Evolutionary conservation across 2,797 vertebrate genomes (phyloP), one percentile per base, ranked within the genome.

Genomic region (Sebastolobus altivelis): DNA sequence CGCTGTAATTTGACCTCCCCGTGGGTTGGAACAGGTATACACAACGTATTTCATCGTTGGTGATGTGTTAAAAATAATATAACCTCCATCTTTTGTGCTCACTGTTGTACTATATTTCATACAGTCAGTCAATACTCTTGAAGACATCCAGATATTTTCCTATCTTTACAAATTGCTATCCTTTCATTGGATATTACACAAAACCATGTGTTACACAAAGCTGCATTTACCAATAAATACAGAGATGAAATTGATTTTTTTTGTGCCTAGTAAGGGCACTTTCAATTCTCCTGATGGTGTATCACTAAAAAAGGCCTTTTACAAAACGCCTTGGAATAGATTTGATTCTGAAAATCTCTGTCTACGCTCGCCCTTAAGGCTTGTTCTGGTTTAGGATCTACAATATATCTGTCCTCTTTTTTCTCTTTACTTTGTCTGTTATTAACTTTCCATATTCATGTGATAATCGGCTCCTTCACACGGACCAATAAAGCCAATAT

Each of bases 181-280:
- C 40, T 83, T 33, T 67, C 22, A 38, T 33, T 38, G 1, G 25
- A 55, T 27, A 22, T 35, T 27, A 29, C 13, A 79, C n/a, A 31
- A 59, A 69, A 62, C 35, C 2, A 60, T 72, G 33, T 71, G 33
- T 58, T 58, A 58, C 55, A 75, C 37, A 83, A 76, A 60, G 29
- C 22, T 6, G 6, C 54, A 58, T 73, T 79, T 66, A 68, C 43
- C 76, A 72, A 71, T 33, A 77, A 12, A 52, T 66, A 37, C 65
- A 29, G 33, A 43, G 18, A 67, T 58, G n/a, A 79, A 81, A 70
- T 63, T 1, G 80, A 76, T 67, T 65, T 78, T 25, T 72, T 12
- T 46, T 29, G 59, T 60, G 18, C 29, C 11, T 58, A 3, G 33
- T 60, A 12, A 73, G 29, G 71, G 67, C 58, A 37, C 37, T 61